Conservation (phyloP, 2,797 vertebrate species). For the Centroberyx gerrardi region DNA sequence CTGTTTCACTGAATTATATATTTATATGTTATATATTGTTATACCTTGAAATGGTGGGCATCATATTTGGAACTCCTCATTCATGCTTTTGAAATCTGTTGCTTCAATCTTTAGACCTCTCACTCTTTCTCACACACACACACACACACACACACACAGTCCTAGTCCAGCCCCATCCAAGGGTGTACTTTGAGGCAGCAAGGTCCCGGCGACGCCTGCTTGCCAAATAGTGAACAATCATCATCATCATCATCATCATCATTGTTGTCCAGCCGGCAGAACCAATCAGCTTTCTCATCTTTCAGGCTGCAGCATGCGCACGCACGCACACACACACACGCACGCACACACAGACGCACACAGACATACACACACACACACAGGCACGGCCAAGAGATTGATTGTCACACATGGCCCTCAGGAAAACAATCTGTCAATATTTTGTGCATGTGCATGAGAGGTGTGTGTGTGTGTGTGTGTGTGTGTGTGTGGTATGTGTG, state of each 20-base stretch:
- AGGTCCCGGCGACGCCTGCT: constrained; percentile 74
- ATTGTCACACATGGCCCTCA: constrained; percentile 93
- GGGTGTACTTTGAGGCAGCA: constrained; percentile 91
- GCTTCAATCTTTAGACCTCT: no score
- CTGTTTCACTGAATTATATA: no score
- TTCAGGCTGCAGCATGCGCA: constrained; percentile 87
- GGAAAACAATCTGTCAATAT: constrained; percentile 97
- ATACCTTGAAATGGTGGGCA: no score
- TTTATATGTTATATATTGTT: no score
- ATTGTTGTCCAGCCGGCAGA: constrained; percentile 86
- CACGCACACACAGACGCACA: constrained; percentile 5
- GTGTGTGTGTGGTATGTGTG: no score
- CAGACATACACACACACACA: neutral
- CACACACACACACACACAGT: no score
- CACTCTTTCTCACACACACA: no score
- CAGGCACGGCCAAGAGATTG: constrained; percentile 86
- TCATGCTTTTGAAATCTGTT: no score
- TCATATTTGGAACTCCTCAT: no score
- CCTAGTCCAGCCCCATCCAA: constrained; percentile 76
- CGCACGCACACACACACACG: constrained; percentile 5
- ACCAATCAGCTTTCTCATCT: constrained; percentile 94
- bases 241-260: constrained; percentile 59
- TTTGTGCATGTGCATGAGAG: constrained; percentile 83
- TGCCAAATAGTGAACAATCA: constrained; percentile 89
- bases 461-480: constrained; percentile 2